Evolutionary conservation across 2,113 vertebrate species (phyloP).

Genomic region (Hucho hucho): DNA sequence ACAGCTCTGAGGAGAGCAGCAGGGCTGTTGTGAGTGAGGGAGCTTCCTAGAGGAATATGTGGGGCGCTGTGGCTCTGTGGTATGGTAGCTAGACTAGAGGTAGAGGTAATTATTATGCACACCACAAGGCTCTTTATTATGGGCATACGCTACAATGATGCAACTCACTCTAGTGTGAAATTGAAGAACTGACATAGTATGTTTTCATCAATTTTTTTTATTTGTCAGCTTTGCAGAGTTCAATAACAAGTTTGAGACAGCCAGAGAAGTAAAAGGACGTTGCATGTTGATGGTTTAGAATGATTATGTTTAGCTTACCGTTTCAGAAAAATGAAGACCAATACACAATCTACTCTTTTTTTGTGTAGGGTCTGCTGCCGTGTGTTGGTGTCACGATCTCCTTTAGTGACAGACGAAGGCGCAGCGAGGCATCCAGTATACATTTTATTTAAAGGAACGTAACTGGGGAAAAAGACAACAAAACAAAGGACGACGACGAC

Average conservation of each 20-base stretch:
- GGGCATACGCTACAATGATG: slow-evolving; percentile 69
- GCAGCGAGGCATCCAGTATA: too few species aligned
- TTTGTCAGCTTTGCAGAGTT: slow-evolving; percentile 63
- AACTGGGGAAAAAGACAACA: too few species aligned
- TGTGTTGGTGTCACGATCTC: too few species aligned
- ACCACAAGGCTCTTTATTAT: slow-evolving; percentile 68
- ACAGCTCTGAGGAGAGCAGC: slow-evolving; percentile 39
- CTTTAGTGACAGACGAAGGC: too few species aligned
- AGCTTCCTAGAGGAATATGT: slow-evolving; percentile 19
- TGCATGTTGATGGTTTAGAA: slow-evolving; percentile 30
- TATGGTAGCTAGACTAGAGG: slow-evolving; percentile 1
- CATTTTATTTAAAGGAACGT: too few species aligned
- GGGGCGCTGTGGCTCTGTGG: slow-evolving; percentile 10
- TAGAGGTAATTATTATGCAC: slow-evolving; percentile 69
- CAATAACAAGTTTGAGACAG: slow-evolving; percentile 55
- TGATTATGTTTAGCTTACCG: background rate
- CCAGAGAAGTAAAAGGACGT: slow-evolving; percentile 33
- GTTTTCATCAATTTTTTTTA: slow-evolving; percentile 63
- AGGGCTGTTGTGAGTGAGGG: slow-evolving; percentile 4
- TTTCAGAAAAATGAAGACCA: slow-evolving; percentile 30
- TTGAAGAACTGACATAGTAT: slow-evolving; percentile 75
- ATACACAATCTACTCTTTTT: slow-evolving; percentile 36
- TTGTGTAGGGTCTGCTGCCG: slow-evolving; percentile 37
- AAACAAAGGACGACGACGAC: too few species aligned
- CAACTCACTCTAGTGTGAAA: slow-evolving; percentile 72